These are phyloP conservation scores for Hemaris fuciformis DNA, from an alignment of 2,888 invertebrate genomes.

Conservation along the genomic window DNA sequence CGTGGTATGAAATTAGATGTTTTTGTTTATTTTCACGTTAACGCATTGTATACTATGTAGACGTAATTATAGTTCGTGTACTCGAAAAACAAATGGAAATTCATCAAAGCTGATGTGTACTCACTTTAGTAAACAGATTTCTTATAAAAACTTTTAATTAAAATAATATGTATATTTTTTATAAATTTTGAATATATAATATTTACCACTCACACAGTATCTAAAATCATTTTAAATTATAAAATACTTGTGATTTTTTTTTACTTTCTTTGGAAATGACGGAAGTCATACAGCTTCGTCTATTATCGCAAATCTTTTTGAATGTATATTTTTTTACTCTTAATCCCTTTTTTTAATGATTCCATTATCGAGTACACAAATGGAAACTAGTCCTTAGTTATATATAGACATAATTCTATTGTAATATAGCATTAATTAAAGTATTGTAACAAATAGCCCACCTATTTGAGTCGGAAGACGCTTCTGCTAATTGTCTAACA, in stretches of 20 bases:
- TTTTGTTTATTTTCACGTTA: conserved; percentile 48
- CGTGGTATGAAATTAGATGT: conserved; percentile 72
- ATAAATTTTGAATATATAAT: too few relatives aligned
- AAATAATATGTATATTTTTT: too few relatives aligned
- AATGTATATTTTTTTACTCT: background rate
- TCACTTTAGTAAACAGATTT: too few relatives aligned
- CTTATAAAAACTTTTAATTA: too few relatives aligned
- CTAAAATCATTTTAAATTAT: too few relatives aligned
- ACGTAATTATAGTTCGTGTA: conserved; percentile 8
- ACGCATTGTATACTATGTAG: conserved; percentile 14
- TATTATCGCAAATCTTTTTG: background rate
- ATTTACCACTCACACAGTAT: too few relatives aligned
- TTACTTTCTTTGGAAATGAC: background rate
- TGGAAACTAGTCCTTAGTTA: conserved; percentile 2
- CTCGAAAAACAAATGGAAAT: background rate
- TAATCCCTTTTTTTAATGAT: background rate
- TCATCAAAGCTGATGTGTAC: too few relatives aligned
- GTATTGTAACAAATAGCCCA: background rate
- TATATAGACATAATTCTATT: conserved; percentile 6
- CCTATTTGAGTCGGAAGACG: background rate
- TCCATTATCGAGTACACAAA: background rate
- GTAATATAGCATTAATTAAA: background rate
- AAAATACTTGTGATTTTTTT: background rate
- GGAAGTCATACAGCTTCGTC: background rate
- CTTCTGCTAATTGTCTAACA: background rate